Base-by-base conservation (phyloP, 2,797 vertebrate species). In the Spinus pinus region DNA sequence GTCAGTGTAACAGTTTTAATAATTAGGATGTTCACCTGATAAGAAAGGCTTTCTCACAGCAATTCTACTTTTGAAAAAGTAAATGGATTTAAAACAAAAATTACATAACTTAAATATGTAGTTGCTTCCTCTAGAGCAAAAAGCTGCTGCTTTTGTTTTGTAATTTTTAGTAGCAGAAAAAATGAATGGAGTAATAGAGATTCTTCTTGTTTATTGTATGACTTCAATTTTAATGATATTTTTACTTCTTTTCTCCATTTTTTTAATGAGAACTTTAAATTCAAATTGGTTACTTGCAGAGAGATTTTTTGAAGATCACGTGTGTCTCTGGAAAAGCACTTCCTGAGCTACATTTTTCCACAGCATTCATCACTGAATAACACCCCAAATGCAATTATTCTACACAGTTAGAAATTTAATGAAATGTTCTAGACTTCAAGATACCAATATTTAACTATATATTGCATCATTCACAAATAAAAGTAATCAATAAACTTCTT, bases 271-370 rank as follows among this genome's bases (percentile, higher is more conserved):
- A n/a, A 58, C 12, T 65, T 49, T 69, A 81, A 87, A 33, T 62
- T 9, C 21, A 51, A 3, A 31, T 49, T 72, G 9, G 9, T 53
- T 81, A 47, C 9, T 67, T 1, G 2, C 37, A 86, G 54, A 85
- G 31, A 64, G 30, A 47, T 66, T 6, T 41, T 88, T 41, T 73
- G 37, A 74, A 49, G 15, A 10, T 49, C 50, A 18, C 0, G 0
- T 6, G 3, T 24, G 7, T 28, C 1, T 4, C 11, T 42, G 16
- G 11, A 20, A 28, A 44, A 44, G 15, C 3, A 14, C 7, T 90
- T 80, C 77, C 27, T 53, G 18, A 86, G 33, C 12, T 25, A 4
- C 42, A 42, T 81, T 91, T 80, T 47, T 54, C 56, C 53, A n/a
- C 19, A 17, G 10, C 57, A 10, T 81, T 90, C 9, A 37, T 72